phyloP scores from a whole-genome alignment of 2,888 invertebrate genomes.

The Gastrophysa polygoni region DNA sequence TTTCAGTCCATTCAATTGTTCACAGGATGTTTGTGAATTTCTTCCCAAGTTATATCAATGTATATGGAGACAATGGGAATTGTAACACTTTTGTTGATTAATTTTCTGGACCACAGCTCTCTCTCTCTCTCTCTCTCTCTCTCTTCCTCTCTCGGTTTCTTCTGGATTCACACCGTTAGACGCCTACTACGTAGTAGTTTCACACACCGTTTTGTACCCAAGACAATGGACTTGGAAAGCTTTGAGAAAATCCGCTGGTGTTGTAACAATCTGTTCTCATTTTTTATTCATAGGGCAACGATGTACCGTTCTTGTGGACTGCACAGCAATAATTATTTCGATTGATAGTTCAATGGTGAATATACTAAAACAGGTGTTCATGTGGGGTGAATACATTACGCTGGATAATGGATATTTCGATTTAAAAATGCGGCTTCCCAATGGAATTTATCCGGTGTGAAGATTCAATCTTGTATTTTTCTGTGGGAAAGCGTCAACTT shows the following conservation, averaged over 20 bases:
- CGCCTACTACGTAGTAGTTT: too few species aligned
- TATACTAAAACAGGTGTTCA: conserved; percentile 1
- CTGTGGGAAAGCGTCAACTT: not conserved
- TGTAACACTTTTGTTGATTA: too few species aligned
- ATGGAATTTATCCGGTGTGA: conserved; percentile 1
- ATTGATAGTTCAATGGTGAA: conserved; percentile 7
- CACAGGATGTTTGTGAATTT: too few species aligned
- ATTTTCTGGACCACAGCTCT: too few species aligned
- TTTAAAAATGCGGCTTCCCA: not conserved
- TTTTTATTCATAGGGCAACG: conserved; percentile 8
- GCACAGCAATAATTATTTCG: conserved; percentile 5
- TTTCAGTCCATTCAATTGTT: too few species aligned
- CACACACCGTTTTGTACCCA: not conserved
- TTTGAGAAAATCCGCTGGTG: not conserved
- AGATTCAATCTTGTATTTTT: conserved; percentile 9
- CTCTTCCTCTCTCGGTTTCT: too few species aligned
- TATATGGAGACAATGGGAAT: too few species aligned
- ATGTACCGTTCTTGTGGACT: conserved; percentile 15
- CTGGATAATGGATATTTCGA: conserved; percentile 6
- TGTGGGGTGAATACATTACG: conserved; percentile 6
- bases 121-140: too few species aligned
- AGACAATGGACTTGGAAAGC: not conserved
- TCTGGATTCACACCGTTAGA: too few species aligned
- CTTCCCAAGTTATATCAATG: too few species aligned
- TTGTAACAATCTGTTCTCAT: not conserved